Evolutionary conservation across 2,113 vertebrate genomes (phyloP).

Genomic region (Calyptommatus sinebrachiatus): DNA sequence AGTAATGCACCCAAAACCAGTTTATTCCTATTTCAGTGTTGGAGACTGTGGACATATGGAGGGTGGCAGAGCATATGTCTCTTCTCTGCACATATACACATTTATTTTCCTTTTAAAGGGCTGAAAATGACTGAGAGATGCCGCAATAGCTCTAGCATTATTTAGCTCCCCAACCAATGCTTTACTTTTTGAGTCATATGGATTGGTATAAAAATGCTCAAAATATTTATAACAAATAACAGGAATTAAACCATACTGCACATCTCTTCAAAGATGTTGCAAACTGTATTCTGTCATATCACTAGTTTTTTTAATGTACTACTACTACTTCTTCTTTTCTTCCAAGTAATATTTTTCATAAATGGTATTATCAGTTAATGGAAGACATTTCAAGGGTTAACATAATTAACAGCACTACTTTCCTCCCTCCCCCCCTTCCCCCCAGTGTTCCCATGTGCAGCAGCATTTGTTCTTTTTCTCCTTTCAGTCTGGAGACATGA

Average conservation of each 20-base stretch:
- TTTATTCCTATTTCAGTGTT: no score
- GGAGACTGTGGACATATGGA: no score
- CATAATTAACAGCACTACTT: conserved; percentile 22
- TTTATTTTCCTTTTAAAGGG: no score
- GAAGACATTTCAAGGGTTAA: conserved; percentile 5
- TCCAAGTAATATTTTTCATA: neutral
- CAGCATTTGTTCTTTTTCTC: neutral
- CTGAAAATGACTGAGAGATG: no score
- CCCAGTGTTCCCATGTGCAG: neutral
- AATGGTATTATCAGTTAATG: conserved; percentile 21
- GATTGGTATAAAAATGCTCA: neutral
- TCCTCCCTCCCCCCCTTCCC: conserved; percentile 2
- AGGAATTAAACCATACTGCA: neutral
- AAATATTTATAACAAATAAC: neutral
- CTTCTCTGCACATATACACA: no score
- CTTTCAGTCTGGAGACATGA: conserved; percentile 20
- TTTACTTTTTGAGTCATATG: no score
- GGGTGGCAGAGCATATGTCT: no score
- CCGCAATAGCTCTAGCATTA: no score
- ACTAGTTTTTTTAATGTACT: no score
- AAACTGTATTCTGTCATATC: no score
- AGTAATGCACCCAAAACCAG: no score
- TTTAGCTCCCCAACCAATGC: no score
- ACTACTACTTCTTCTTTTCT: neutral
- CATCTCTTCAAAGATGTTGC: neutral